These are phyloP conservation scores for Scaptomyza hsui DNA, from an alignment of 1,140 invertebrate genomes.

Conservation along the genomic window DNA sequence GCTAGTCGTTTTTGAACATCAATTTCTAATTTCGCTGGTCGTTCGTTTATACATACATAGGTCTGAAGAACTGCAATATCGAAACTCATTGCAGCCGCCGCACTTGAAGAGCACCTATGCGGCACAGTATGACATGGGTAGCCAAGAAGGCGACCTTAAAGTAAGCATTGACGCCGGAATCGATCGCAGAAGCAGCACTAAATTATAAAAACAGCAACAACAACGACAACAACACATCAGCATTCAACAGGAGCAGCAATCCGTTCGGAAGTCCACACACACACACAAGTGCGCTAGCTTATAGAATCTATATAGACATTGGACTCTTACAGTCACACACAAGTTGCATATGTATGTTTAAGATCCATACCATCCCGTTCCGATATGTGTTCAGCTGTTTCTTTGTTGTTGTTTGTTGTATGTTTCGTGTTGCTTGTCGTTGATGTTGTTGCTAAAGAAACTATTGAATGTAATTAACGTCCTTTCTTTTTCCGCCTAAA, in stretches of 20 bases:
- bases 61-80: conserved; percentile 88
- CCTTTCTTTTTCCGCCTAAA: conserved; percentile 34
- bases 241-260: conserved; percentile 2
- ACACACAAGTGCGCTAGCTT: conserved; percentile 4
- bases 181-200: background rate
- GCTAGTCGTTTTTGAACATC: background rate
- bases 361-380: background rate
- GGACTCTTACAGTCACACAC: background rate
- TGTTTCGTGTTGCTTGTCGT: no score
- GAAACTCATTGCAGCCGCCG: conserved; percentile 94
- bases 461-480: background rate
- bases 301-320: background rate
- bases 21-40: background rate
- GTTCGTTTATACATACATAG: conserved; percentile 27
- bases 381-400: background rate
- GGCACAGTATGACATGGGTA: conserved; percentile 88
- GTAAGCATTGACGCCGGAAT: conserved; percentile 84
- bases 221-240: conserved; percentile 12
- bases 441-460: background rate
- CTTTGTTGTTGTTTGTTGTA: background rate
- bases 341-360: conserved; percentile 2
- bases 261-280: conserved; percentile 9
- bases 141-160: conserved; percentile 91
- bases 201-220: background rate
- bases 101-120: conserved; percentile 96